Conservation (phyloP, 1,140 invertebrate genomes). For the Magallana ariakensis region DNA sequence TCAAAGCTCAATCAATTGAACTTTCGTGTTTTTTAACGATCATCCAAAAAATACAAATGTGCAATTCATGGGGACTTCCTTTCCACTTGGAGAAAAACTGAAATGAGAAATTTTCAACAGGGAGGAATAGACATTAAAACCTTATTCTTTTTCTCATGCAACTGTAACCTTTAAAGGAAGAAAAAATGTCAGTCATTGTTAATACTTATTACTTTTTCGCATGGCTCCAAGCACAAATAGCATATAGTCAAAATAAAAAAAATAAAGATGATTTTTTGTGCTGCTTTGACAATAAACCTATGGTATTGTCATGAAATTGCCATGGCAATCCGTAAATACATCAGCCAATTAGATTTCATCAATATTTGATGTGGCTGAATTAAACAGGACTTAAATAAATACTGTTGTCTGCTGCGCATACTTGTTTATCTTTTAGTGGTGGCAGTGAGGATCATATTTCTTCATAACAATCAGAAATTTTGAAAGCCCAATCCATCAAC, state of each 20-base stretch:
- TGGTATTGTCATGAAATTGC: conserved; percentile 8
- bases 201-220: background rate
- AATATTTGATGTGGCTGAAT: background rate
- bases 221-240: too few relatives aligned
- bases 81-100: background rate
- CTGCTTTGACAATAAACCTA: background rate
- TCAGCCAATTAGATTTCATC: conserved; percentile 1
- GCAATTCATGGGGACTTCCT: background rate
- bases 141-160: background rate
- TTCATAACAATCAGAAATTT: conserved; percentile 12
- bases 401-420: background rate
- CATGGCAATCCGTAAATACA: conserved; percentile 17
- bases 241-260: too few relatives aligned
- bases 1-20: too few relatives aligned
- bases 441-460: background rate
- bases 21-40: too few relatives aligned
- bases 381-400: background rate
- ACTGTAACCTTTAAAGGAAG: background rate
- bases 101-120: background rate
- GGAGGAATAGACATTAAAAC: background rate
- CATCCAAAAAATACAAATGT: too few relatives aligned
- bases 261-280: background rate
- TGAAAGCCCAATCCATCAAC: background rate
- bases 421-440: background rate
- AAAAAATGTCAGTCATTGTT: background rate